These are phyloP conservation scores for Protaetia brevitarsis DNA, from an alignment of 1,140 invertebrate species.

Conservation along the genomic window DNA sequence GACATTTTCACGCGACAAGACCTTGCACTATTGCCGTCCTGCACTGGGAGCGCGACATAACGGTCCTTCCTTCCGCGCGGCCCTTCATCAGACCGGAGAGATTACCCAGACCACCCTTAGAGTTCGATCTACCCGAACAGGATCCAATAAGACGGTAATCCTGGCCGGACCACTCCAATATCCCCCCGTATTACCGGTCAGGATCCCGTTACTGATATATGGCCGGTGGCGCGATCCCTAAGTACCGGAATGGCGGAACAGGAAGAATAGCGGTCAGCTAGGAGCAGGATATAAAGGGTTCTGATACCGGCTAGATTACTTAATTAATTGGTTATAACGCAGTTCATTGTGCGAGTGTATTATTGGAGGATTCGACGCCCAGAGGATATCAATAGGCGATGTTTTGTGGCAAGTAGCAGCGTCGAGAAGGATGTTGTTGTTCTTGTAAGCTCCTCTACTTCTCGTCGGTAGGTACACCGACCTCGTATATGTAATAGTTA, in stretches of 20 bases:
- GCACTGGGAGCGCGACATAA: not conserved
- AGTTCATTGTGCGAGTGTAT: constrained; percentile 26
- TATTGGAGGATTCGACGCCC: constrained; percentile 27
- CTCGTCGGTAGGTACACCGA: not conserved
- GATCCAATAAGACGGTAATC: constrained; percentile 41
- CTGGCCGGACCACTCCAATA: constrained; percentile 36
- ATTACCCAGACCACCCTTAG: constrained; percentile 31
- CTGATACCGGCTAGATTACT: constrained; percentile 38
- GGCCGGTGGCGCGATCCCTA: constrained; percentile 25
- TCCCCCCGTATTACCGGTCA: constrained; percentile 34
- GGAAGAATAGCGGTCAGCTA: constrained; percentile 26
- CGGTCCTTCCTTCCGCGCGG: not conserved
- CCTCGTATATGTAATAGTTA: constrained; percentile 15
- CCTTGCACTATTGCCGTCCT: not conserved
- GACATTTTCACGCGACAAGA: not conserved
- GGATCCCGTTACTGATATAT: constrained; percentile 34
- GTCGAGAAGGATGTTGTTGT: too few species aligned
- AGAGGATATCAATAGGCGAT: too few species aligned
- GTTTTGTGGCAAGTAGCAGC: too few species aligned
- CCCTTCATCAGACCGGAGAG: constrained; percentile 34
- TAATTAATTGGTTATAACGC: constrained; percentile 42
- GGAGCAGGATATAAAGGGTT: constrained; percentile 40
- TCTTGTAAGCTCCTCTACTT: not conserved
- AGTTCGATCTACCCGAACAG: constrained; percentile 32
- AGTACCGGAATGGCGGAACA: not conserved